Evolutionary conservation across 2,113 vertebrate species (phyloP).

Genomic region (Camelus dromedarius): DNA sequence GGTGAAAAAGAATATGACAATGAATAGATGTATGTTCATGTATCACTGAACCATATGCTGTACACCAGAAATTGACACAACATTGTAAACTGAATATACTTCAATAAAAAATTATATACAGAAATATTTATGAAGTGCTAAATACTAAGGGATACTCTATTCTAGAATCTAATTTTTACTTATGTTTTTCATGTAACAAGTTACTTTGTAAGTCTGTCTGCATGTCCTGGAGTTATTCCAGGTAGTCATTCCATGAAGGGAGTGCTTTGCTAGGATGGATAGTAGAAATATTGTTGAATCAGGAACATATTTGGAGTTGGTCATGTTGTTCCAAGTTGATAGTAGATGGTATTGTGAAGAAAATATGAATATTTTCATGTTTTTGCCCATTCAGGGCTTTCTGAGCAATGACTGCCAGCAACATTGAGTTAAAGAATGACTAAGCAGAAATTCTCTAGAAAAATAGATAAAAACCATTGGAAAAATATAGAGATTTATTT

Average conservation of each 20-base stretch:
- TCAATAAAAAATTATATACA: no score
- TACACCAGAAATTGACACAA: no score
- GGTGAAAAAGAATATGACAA: no score
- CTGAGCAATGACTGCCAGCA: not conserved
- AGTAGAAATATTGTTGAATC: not conserved
- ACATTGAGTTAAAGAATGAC: not conserved
- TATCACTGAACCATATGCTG: no score
- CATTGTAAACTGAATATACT: no score
- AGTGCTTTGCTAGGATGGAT: not conserved
- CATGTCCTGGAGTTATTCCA: not conserved
- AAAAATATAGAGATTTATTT: not conserved
- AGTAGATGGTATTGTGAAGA: not conserved
- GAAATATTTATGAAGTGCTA: no score
- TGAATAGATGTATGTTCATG: no score
- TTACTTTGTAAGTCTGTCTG: not conserved
- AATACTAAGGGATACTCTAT: no score
- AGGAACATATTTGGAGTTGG: not conserved
- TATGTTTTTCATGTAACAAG: not conserved
- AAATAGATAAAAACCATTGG: not conserved
- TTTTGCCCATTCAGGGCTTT: not conserved
- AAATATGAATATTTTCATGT: not conserved
- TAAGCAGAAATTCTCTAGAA: not conserved
- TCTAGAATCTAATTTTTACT: not conserved
- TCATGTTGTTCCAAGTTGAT: not conserved
- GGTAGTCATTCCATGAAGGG: not conserved